Conservation (phyloP, 2,797 vertebrate genomes). For the Clarias pachynema region DNA sequence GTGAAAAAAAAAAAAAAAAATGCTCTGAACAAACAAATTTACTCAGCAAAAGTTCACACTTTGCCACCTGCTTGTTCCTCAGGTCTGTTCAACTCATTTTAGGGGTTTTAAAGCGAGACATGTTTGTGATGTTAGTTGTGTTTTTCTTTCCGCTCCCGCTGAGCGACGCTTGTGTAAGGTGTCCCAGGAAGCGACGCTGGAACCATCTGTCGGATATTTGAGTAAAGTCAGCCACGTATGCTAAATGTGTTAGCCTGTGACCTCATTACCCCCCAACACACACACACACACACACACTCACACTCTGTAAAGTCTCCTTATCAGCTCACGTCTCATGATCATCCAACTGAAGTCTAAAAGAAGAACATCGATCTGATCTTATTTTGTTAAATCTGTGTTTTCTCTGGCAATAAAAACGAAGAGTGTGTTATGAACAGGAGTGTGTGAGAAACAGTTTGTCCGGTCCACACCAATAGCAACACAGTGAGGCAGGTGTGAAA, state of each 20-base stretch:
- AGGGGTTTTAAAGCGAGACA: not conserved
- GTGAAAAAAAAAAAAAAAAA: too few relatives aligned
- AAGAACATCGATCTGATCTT: not conserved
- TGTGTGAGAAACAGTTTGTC: not conserved
- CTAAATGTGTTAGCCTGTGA: slow-evolving; percentile 33
- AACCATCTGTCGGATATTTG: slow-evolving; percentile 20
- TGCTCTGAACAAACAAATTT: not conserved
- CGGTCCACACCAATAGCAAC: not conserved
- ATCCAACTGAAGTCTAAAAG: not conserved
- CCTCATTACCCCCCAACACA: slow-evolving; percentile 31
- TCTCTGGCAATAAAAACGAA: too few relatives aligned
- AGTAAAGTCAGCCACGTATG: slow-evolving; percentile 18
- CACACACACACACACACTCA: not conserved
- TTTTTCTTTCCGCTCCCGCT: not conserved
- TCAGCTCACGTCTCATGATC: not conserved
- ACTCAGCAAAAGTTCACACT: not conserved
- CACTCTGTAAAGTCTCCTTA: not conserved
- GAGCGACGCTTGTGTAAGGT: not conserved
- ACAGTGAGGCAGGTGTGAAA: not conserved
- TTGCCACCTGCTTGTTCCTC: not conserved
- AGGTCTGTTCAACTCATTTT: not conserved
- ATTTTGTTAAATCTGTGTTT: not conserved
- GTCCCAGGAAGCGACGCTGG: not conserved
- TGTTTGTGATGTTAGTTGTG: not conserved
- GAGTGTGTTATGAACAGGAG: not conserved